Evolutionary conservation across 2,797 vertebrate species (phyloP).

Genomic region (Scolopax bukidnonensis): DNA sequence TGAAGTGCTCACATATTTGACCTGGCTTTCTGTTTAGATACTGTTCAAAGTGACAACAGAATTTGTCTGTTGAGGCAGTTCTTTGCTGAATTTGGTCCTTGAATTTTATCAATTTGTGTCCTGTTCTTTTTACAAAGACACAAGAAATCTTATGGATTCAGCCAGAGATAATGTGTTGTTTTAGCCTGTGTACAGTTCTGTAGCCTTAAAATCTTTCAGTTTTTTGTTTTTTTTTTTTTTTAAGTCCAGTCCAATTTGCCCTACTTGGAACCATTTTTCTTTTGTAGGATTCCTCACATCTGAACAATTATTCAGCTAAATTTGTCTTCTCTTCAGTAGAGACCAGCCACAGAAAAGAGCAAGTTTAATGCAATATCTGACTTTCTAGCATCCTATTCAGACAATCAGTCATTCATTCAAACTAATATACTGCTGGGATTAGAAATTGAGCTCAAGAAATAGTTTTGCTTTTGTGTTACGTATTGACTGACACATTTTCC

Average conservation of each 20-base stretch:
- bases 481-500: slow-evolving; percentile 40
- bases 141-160: background rate
- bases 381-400: slow-evolving; percentile 1
- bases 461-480: slow-evolving; percentile 7
- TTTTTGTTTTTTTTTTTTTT: background rate
- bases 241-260: background rate
- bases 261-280: background rate
- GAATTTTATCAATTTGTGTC: background rate
- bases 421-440: background rate
- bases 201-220: background rate
- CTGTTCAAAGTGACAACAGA: background rate
- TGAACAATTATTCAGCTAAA: background rate
- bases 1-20: background rate
- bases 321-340: background rate
- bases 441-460: slow-evolving; percentile 29
- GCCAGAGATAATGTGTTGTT: background rate
- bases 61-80: background rate
- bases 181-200: background rate
- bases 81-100: background rate
- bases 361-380: slow-evolving; percentile 9
- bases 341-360: background rate
- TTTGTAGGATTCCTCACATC: background rate
- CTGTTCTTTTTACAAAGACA: background rate
- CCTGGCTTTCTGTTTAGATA: background rate
- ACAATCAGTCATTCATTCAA: slow-evolving; percentile 4